Evolutionary conservation across 2,888 invertebrate genomes (phyloP).

Genomic region (Andricus curvator): DNA sequence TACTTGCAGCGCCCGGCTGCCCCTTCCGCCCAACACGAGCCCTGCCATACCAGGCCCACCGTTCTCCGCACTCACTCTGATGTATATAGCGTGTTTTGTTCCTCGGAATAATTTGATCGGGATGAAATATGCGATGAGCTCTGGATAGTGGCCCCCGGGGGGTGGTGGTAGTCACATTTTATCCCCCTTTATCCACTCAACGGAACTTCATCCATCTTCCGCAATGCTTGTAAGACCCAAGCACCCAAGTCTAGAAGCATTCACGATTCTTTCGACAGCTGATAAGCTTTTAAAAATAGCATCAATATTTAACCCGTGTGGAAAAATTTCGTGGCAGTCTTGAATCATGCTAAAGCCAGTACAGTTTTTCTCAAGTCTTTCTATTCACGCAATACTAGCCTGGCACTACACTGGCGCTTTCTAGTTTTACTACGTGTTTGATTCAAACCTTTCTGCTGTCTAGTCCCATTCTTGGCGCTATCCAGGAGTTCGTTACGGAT

Average conservation of each 20-base stretch:
- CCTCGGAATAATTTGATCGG: slow-evolving; percentile 68
- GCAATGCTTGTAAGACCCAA: slow-evolving; percentile 53
- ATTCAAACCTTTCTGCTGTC: no score
- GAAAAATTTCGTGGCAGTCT: no score
- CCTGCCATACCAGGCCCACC: slow-evolving; percentile 28
- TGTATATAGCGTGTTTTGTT: slow-evolving; percentile 65
- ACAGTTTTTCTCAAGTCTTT: no score
- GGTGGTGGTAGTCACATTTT: slow-evolving; percentile 59
- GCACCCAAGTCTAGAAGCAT: background rate
- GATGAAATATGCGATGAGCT: slow-evolving; percentile 69
- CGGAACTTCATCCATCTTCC: slow-evolving; percentile 65
- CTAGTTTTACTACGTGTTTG: no score
- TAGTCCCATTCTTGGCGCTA: no score
- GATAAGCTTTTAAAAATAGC: background rate
- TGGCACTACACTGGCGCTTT: no score
- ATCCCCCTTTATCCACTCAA: slow-evolving; percentile 57
- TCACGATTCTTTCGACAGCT: background rate
- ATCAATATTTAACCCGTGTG: background rate
- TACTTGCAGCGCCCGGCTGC: slow-evolving; percentile 19
- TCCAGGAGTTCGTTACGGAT: no score
- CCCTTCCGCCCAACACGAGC: slow-evolving; percentile 28
- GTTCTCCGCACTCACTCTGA: slow-evolving; percentile 53
- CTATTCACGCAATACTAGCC: no score
- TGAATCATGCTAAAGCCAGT: no score
- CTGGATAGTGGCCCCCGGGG: slow-evolving; percentile 61